Base-by-base conservation (phyloP, 2,797 vertebrate species). In the Lophius americanus region DNA sequence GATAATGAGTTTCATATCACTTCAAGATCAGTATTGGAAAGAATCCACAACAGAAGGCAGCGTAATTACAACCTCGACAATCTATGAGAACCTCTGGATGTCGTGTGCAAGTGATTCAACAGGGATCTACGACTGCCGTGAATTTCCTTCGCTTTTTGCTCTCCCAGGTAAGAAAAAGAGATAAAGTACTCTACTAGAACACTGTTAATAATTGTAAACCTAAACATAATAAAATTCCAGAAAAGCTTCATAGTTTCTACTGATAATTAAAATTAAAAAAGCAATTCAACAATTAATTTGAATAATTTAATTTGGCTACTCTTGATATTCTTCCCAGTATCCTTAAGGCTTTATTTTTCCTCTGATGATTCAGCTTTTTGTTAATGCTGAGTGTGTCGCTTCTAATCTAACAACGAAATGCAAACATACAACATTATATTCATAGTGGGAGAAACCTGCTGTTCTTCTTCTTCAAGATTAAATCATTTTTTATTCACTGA, bases 1-100 rank as follows among this genome's bases (percentile, higher is more conserved):
- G 84, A 81, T 94, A 54, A 63, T 95, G 88, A 86, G 90, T 76
- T 92, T 88, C n/a, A 60, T 96, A 63, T 94, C 95, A 5, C 85
- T 98, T 23, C 43, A 93, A 37, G 76, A 96, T 83, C 90, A 93
- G 36, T 94, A 94, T 73, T 98, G 96, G 96, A 93, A 92, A 71
- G 95, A 94, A 83, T 96, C 96, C 50, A 91, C 93, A 3, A 79
- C 91, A 42, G 93, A 96, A 0, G 96, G 95, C 49, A 96, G 88
- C 5, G 95, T 96, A 8, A 97, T 98, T 77, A 89, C 92, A 69
- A 96, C 95, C 46, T 95, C 94, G 53, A 92, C 94, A 49, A 78
- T 98, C 84, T 98, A 94, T 68, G 96, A 96, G 85, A 97, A 97
- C 85, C 94, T 98, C 13, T 98, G 96, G 96, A 94, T 94, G 87